Evolutionary conservation across 2,888 invertebrate genomes (phyloP).

Genomic region (Plagodis pulveraria): DNA sequence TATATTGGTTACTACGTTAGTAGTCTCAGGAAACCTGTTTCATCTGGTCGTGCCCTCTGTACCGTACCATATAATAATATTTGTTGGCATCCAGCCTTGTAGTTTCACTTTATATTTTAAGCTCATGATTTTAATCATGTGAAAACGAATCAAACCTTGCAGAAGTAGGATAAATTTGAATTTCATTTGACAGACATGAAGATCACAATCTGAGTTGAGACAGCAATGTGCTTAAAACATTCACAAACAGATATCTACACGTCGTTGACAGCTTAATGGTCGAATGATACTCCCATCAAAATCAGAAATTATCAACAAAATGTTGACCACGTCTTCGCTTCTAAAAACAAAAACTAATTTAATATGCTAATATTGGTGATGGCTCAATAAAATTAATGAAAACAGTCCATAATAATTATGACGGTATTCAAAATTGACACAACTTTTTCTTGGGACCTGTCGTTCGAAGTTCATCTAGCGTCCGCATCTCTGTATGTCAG

Average conservation of each 20-base stretch:
- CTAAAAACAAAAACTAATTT: slow-evolving; percentile 58
- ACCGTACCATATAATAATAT: slow-evolving; percentile 66
- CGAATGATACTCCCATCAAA: slow-evolving; percentile 45
- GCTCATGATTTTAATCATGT: slow-evolving; percentile 55
- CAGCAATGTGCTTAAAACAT: slow-evolving; percentile 31
- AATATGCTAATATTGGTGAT: slow-evolving; percentile 61
- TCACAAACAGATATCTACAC: slow-evolving; percentile 47
- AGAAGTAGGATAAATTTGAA: slow-evolving; percentile 26
- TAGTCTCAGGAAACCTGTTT: slow-evolving; percentile 78
- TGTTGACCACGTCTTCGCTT: slow-evolving; percentile 40
- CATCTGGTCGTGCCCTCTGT: slow-evolving; percentile 75
- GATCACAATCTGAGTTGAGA: slow-evolving; percentile 45
- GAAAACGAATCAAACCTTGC: slow-evolving; percentile 43
- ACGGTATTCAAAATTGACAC: slow-evolving; percentile 49
- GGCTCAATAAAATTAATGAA: slow-evolving; percentile 65
- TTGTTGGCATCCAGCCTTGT: slow-evolving; percentile 58
- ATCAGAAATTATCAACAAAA: slow-evolving; percentile 48
- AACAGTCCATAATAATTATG: slow-evolving; percentile 52
- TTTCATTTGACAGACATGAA: slow-evolving; percentile 34
- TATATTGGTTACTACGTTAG: slow-evolving; percentile 82
- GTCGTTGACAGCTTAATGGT: slow-evolving; percentile 58
- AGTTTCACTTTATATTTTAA: slow-evolving; percentile 76
- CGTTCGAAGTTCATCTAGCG: slow-evolving; percentile 71
- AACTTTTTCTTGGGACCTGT: slow-evolving; percentile 53
- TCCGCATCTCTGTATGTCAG: slow-evolving; percentile 72